A percentile compares a stretch with the other conserved stretches of the same genome.
These are phyloP conservation scores for Leptodactylus fallax DNA, from an alignment of 2,797 vertebrate species.

Conservation along the genomic window DNA sequence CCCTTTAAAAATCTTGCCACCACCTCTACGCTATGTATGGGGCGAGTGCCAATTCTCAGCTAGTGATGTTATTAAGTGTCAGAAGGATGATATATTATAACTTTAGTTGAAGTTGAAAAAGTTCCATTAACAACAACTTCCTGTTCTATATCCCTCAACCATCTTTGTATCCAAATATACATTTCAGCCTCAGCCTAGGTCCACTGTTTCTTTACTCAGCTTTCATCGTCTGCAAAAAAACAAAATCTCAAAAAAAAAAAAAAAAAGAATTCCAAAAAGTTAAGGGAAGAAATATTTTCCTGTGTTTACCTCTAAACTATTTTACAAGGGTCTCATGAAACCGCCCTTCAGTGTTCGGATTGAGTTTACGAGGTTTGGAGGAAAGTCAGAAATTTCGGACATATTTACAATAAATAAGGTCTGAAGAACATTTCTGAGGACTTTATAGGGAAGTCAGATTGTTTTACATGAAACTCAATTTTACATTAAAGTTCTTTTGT, in stretches of 20 bases:
- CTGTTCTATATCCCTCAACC: constrained; percentile 39
- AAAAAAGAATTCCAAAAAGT: neutral
- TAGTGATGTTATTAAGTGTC: constrained; percentile 46
- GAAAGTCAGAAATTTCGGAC: constrained; percentile 38
- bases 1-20: neutral
- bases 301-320: neutral
- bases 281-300: neutral
- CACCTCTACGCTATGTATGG: neutral
- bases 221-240: constrained; percentile 7
- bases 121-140: constrained; percentile 46
- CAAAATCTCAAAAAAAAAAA: neutral
- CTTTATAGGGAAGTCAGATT: constrained; percentile 70
- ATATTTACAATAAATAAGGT: constrained; percentile 64
- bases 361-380: neutral
- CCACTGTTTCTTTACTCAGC: constrained; percentile 3
- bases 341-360: neutral
- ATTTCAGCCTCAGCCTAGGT: constrained; percentile 2
- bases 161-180: constrained; percentile 39
- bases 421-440: constrained; percentile 67
- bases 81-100: constrained; percentile 41
- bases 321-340: neutral
- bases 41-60: neutral
- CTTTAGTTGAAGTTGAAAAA: constrained; percentile 24
- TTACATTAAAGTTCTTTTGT: constrained; percentile 77
- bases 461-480: constrained; percentile 80